Base-by-base conservation (phyloP, 2,797 vertebrate species). In the Allobates femoralis region DNA sequence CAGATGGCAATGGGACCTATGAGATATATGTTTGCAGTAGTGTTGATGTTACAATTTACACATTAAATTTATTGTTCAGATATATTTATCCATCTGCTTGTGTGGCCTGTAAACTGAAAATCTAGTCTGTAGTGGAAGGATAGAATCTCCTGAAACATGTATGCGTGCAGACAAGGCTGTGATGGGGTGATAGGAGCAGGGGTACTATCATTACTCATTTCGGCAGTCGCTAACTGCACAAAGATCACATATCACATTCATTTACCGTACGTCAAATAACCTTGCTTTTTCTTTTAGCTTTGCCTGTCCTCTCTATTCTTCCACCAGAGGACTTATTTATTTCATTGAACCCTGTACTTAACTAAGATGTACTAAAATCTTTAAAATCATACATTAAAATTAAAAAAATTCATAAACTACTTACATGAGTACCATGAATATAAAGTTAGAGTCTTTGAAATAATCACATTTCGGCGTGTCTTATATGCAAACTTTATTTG, bases 41-140 rank as follows among this genome's bases (percentile, higher is more conserved):
- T 3, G 11, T 28, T 53, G 83, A 64, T 90, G 90, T 89, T 82
- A 46, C 90, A 75, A 81, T 90, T 91, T 85, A 30, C 64, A 80
- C 30, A 79, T 88, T 87, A 41, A 2, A 50, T 89, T 90, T 86
- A 88, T 86, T 86, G 6, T 79, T 37, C 73, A 18, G 19, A 37
- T 87, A 86, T 85, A 51, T 80, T 89, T 87, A 85, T 88, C 83
- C 28, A 75, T 75, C 55, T 67, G 58, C 85, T 64, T 69, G 0
- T 81, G 5, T 84, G 56, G 67, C 15, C 86, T 56, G 50, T 21
- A 86, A 74, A 81, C 10, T 85, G 83, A 85, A 87, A 82, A 75
- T 87, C 0, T 0, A 86, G 56, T 90, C 56, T 79, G 14, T 28
- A 62, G 53, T 28, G 66, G 0, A 5, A 28, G 21, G 41, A 11